Conservation (phyloP, 2,888 invertebrate species). For the Leucophenga montana region DNA sequence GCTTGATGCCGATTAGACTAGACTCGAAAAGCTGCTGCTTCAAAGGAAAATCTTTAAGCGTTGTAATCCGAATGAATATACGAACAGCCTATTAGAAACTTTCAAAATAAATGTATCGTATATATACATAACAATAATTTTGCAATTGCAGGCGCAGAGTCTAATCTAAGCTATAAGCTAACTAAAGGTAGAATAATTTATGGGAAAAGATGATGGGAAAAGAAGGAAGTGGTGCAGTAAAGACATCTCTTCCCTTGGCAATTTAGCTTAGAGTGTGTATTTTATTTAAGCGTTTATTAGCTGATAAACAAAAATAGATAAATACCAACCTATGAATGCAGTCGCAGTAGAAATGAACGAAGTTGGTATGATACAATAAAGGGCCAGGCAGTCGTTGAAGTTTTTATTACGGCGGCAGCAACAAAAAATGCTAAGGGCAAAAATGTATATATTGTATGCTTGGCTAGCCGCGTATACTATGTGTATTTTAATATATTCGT, state of each 20-base stretch:
- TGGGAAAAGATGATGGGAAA: no score
- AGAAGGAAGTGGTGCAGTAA: constrained; percentile 3
- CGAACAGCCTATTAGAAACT: no score
- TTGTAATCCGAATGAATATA: no score
- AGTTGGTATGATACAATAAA: no score
- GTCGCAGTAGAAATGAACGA: not conserved
- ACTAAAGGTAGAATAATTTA: no score
- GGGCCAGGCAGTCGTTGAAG: constrained; percentile 45
- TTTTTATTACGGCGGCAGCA: constrained; percentile 49
- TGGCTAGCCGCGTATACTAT: constrained; percentile 52
- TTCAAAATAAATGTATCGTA: not conserved
- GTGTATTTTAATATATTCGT: constrained; percentile 46
- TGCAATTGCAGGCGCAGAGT: not conserved
- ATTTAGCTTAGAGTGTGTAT: constrained; percentile 64
- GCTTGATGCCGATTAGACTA: constrained; percentile 17
- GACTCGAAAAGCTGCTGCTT: constrained; percentile 23
- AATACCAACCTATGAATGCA: constrained; percentile 45
- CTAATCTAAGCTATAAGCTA: not conserved
- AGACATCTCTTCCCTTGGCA: constrained; percentile 42
- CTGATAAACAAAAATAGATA: constrained; percentile 64
- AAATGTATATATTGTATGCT: constrained; percentile 51
- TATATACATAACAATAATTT: not conserved
- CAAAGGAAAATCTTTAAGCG: no score
- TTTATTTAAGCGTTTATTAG: constrained; percentile 66
- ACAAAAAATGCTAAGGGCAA: constrained; percentile 41